Evolutionary conservation across 2,113 vertebrate genomes (phyloP).

Genomic region (Sitta europaea): DNA sequence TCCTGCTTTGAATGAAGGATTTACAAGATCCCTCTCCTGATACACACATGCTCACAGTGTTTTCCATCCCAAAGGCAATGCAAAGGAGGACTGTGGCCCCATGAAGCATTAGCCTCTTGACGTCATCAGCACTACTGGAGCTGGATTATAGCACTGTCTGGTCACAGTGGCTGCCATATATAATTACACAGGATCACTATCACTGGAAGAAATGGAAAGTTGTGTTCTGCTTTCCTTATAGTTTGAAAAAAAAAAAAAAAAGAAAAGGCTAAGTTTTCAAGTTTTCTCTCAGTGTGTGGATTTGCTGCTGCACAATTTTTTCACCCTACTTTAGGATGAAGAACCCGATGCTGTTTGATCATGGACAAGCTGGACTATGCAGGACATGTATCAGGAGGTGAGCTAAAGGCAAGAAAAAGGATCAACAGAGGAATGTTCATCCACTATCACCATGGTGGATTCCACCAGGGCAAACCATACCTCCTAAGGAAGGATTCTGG

Average conservation of each 20-base stretch:
- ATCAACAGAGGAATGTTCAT: background rate
- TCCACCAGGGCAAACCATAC: background rate
- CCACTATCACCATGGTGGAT: background rate
- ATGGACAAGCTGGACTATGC: accelerated
- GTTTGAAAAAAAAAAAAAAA: background rate
- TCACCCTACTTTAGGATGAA: background rate
- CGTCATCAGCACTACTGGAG: accelerated
- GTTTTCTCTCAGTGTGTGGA: background rate
- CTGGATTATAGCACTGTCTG: background rate
- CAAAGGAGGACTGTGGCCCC: background rate
- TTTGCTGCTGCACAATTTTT: background rate
- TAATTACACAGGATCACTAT: background rate
- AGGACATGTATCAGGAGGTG: background rate
- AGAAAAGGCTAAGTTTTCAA: background rate
- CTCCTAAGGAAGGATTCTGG: background rate
- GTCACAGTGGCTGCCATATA: background rate
- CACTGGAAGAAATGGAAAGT: background rate
- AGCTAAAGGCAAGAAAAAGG: background rate
- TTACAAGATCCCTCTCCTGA: background rate
- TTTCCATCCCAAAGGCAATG: background rate
- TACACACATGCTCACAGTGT: background rate
- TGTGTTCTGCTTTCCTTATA: background rate
- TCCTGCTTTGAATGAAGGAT: background rate
- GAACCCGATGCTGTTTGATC: background rate
- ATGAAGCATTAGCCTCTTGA: background rate